phyloP scores from a whole-genome alignment of 92 coral and sea anemone genomes.

The Meandrina meandrites region DNA sequence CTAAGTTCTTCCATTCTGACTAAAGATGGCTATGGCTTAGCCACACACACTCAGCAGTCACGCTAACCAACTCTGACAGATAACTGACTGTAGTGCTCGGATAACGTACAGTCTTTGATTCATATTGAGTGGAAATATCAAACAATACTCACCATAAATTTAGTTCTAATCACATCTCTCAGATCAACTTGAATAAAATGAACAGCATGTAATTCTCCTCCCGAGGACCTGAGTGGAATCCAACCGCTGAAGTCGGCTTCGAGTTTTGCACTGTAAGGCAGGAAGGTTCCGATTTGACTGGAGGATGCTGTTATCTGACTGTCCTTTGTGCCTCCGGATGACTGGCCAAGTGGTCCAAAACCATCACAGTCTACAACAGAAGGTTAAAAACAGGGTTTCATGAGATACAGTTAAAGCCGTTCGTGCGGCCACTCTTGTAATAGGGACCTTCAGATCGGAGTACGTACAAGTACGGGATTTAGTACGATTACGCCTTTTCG shows the following conservation, averaged over 20 bases:
- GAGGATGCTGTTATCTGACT: slow-evolving; percentile 28
- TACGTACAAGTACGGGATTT: no score
- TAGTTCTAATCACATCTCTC: not conserved
- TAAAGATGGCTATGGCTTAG: no score
- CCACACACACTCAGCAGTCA: no score
- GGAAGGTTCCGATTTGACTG: not conserved
- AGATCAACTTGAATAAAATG: slow-evolving; percentile 24
- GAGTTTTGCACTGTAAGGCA: not conserved
- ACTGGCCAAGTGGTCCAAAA: not conserved
- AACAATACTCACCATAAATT: slow-evolving; percentile 4
- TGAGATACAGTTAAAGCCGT: not conserved
- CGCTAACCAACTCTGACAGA: no score
- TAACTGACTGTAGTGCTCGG: no score
- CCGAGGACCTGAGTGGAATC: slow-evolving; percentile 2
- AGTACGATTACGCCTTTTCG: no score
- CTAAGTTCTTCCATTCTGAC: no score
- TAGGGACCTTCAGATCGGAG: no score
- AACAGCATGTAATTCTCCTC: not conserved
- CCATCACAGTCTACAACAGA: not conserved
- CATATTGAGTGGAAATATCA: no score
- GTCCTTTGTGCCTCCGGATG: not conserved
- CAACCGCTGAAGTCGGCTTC: not conserved
- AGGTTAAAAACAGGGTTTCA: not conserved
- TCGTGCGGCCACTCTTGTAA: no score
- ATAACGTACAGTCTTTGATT: no score